phyloP scores from a whole-genome alignment of 1,140 invertebrate genomes.

The Aphaenogaster floridana region DNA sequence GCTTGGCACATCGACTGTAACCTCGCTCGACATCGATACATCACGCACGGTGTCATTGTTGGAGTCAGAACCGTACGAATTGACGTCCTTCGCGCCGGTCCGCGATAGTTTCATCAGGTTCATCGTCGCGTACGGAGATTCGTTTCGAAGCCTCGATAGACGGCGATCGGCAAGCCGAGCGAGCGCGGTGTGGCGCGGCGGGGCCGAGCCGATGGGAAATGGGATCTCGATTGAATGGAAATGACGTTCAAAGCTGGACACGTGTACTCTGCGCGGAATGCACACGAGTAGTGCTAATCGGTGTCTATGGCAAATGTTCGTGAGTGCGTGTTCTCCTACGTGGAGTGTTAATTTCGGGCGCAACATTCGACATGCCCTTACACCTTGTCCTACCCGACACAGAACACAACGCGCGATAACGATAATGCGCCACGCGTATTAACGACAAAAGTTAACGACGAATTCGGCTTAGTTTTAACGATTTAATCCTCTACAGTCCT shows the following conservation, averaged over 20 bases:
- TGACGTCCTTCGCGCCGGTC: slow-evolving; percentile 53
- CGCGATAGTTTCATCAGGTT: slow-evolving; percentile 57
- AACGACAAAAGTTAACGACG: background rate
- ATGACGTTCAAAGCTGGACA: slow-evolving; percentile 79
- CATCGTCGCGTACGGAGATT: slow-evolving; percentile 65
- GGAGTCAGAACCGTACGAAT: slow-evolving; percentile 41
- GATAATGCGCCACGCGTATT: slow-evolving; percentile 68
- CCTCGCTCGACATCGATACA: slow-evolving; percentile 23
- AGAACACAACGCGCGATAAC: slow-evolving; percentile 68
- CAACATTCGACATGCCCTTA: slow-evolving; percentile 76
- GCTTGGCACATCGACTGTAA: background rate
- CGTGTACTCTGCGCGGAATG: slow-evolving; percentile 77
- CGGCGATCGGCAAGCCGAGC: slow-evolving; percentile 31
- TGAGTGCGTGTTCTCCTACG: slow-evolving; percentile 66
- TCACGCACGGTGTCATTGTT: background rate
- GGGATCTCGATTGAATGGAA: slow-evolving; percentile 82
- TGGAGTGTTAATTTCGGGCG: slow-evolving; percentile 77
- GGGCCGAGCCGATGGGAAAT: slow-evolving; percentile 77
- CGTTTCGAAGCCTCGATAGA: slow-evolving; percentile 70
- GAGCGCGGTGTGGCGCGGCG: background rate
- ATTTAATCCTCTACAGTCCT: background rate
- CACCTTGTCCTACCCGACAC: slow-evolving; percentile 67
- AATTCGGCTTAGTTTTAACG: background rate
- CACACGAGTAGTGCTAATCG: slow-evolving; percentile 82
- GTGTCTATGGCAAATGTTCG: slow-evolving; percentile 75